Conservation (phyloP, 2,888 invertebrate species). For the Sclerodermus sp. region DNA sequence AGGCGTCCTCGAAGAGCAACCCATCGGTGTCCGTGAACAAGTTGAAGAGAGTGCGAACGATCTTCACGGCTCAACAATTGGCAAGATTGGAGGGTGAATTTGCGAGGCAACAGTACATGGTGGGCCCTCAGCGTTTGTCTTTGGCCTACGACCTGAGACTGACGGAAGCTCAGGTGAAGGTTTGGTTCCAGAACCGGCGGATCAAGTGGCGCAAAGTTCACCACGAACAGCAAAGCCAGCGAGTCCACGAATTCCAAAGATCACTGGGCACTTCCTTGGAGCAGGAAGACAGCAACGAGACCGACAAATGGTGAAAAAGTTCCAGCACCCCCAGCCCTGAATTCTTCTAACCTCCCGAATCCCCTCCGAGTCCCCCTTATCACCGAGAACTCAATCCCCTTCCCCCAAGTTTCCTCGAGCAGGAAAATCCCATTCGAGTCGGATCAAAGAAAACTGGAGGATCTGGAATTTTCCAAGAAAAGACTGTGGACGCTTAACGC, state of each 20-base stretch:
- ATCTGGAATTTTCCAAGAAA: no score
- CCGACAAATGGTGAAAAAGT: constrained; percentile 51
- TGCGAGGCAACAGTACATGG: constrained; percentile 96
- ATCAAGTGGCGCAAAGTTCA: constrained; percentile 97
- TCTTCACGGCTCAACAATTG: constrained; percentile 94
- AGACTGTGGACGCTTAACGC: no score
- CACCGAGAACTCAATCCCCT: no score
- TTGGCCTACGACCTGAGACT: constrained; percentile 84
- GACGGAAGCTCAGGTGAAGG: constrained; percentile 82
- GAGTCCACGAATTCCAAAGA: constrained; percentile 64
- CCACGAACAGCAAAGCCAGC: constrained; percentile 86
- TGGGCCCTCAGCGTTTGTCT: constrained; percentile 91
- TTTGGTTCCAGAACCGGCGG: constrained; percentile 75
- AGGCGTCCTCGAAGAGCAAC: constrained; percentile 53
- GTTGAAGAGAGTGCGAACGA: constrained; percentile 86
- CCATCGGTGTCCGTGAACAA: constrained; percentile 61
- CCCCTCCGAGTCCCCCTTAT: no score
- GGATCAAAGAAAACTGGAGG: no score
- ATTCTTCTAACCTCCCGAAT: background rate
- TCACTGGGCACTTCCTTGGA: constrained; percentile 54
- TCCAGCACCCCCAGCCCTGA: background rate
- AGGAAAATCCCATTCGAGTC: no score
- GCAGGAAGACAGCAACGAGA: constrained; percentile 60
- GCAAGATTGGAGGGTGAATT: constrained; percentile 93
- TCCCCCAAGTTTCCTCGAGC: no score